These are phyloP conservation scores for Upupa epops DNA, from an alignment of 2,113 vertebrate species.

Conservation along the genomic window DNA sequence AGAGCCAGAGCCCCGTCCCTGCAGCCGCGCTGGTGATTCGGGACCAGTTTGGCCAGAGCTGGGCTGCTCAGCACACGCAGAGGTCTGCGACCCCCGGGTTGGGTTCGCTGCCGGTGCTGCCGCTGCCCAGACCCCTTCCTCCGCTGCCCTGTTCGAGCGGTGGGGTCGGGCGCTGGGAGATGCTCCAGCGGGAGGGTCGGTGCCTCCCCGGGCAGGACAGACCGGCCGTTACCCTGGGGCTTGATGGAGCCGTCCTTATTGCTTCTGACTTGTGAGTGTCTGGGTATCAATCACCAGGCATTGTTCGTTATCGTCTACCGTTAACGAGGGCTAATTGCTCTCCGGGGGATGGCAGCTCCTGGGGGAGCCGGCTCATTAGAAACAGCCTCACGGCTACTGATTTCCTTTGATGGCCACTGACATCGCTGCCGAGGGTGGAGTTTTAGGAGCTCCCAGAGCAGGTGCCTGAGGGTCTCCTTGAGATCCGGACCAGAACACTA, in stretches of 20 bases:
- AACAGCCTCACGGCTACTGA: constrained; percentile 58
- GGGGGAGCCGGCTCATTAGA: constrained; percentile 81
- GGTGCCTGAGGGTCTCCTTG: not conserved
- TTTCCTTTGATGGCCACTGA: constrained; percentile 26
- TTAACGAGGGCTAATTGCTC: constrained; percentile 88
- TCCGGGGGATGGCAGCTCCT: constrained; percentile 74
- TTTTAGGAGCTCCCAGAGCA: not conserved
- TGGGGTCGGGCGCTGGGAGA: too few species aligned
- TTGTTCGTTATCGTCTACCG: constrained; percentile 76
- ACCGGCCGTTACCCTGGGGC: not conserved
- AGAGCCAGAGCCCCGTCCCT: not conserved
- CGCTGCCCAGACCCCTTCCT: too few species aligned
- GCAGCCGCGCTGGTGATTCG: not conserved
- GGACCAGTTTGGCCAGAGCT: not conserved
- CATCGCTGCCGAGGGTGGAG: not conserved
- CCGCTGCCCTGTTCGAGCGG: too few species aligned
- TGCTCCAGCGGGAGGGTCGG: not conserved
- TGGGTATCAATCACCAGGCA: constrained; percentile 78
- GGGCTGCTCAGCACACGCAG: too few species aligned
- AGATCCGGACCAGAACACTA: not conserved
- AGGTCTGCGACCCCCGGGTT: too few species aligned
- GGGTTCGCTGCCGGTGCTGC: too few species aligned
- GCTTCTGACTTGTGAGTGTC: constrained; percentile 44
- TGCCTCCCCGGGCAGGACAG: not conserved
- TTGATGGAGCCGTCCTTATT: not conserved